Conservation (phyloP, 2,888 invertebrate genomes). For the Apodemia mormo region DNA sequence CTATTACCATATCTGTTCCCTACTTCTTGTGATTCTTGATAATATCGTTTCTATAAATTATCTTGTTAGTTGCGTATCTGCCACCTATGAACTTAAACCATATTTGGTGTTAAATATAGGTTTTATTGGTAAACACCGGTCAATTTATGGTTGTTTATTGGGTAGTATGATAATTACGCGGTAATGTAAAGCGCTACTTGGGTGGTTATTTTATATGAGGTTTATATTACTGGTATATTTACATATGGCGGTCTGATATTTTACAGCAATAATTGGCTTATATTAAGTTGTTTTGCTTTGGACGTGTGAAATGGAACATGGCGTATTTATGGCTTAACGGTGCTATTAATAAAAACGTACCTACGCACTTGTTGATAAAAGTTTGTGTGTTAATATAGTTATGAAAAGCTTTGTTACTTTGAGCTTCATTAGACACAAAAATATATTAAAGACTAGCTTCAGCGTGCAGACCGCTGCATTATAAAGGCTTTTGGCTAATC, state of each 20-base stretch:
- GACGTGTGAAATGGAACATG: not conserved
- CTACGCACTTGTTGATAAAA: not conserved
- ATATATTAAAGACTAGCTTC: no score
- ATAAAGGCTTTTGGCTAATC: no score
- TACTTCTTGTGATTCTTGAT: not conserved
- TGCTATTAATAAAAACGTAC: not conserved
- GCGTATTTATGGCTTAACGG: not conserved
- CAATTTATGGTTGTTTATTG: constrained; percentile 38
- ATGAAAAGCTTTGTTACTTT: no score
- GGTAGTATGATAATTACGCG: constrained; percentile 38
- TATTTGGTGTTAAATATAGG: constrained; percentile 43
- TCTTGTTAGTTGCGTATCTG: constrained; percentile 26
- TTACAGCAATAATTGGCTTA: not conserved
- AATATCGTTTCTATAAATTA: constrained; percentile 1
- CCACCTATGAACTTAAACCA: constrained; percentile 48
- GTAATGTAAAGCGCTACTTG: constrained; percentile 33
- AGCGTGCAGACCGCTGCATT: no score
- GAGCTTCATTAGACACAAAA: no score
- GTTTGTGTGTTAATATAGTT: no score
- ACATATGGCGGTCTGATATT: constrained; percentile 19
- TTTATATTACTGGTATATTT: constrained; percentile 31
- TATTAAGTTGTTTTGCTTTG: not conserved
- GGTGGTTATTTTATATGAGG: constrained; percentile 26
- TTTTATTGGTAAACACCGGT: constrained; percentile 37
- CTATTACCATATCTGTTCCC: constrained; percentile 5